Percentiles rank a stretch among this genome's conserved stretches.
Evolutionary conservation across 2,888 invertebrate genomes (phyloP).

Genomic region (Sussaba pulchella): DNA sequence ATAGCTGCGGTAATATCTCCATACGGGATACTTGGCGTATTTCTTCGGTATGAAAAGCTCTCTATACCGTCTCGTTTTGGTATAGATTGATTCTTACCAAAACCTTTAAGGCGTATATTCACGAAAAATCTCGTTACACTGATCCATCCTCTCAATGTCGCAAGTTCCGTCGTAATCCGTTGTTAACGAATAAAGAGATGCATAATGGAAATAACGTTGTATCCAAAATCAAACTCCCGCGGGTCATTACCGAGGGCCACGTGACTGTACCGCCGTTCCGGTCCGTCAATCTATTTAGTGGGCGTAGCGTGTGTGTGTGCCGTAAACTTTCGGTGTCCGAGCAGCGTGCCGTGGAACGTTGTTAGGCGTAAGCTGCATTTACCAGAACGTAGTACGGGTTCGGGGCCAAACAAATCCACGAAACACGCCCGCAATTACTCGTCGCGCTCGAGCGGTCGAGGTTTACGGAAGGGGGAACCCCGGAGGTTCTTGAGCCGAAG

Average conservation of each 20-base stretch:
- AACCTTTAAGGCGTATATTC: too few relatives aligned
- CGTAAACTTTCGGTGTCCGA: neutral
- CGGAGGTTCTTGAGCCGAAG: slow-evolving; percentile 31
- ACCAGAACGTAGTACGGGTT: slow-evolving; percentile 8
- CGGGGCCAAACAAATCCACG: slow-evolving; percentile 57
- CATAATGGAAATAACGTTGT: slow-evolving; percentile 34
- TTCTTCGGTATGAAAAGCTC: too few relatives aligned
- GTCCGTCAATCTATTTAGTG: slow-evolving; percentile 44
- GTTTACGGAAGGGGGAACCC: slow-evolving; percentile 3
- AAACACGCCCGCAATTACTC: slow-evolving; percentile 71
- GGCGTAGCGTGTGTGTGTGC: slow-evolving; percentile 25
- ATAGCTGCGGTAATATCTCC: too few relatives aligned
- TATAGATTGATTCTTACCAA: too few relatives aligned
- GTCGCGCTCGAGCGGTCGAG: slow-evolving; percentile 30
- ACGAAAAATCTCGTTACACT: too few relatives aligned
- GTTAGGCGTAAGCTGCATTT: slow-evolving; percentile 21
- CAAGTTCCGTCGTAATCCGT: neutral
- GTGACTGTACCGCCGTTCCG: slow-evolving; percentile 64
- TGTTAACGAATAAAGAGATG: neutral
- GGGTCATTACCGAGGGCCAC: slow-evolving; percentile 72
- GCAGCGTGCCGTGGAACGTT: neutral
- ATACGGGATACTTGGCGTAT: too few relatives aligned
- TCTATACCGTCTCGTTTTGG: too few relatives aligned
- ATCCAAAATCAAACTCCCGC: slow-evolving; percentile 73
- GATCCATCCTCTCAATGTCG: neutral